Evolutionary conservation across 2,113 vertebrate species (phyloP).

Genomic region (Ameiurus melas): DNA sequence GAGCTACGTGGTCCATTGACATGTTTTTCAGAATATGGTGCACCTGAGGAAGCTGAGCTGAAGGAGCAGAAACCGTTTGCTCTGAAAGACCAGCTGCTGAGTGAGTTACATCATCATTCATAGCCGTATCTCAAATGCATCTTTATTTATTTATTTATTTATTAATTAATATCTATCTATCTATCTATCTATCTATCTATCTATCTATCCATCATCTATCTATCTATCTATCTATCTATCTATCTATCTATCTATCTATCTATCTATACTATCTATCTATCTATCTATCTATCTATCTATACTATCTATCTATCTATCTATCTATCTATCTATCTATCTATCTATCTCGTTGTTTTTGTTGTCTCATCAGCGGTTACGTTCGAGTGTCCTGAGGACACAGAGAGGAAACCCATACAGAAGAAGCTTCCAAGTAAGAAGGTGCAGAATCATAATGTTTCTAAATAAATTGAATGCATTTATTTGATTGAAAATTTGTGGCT

Average conservation of each 20-base stretch:
- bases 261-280: background rate
- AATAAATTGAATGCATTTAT: background rate
- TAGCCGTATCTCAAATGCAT: background rate
- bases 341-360: background rate
- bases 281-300: background rate
- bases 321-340: background rate
- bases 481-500: background rate
- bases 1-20: background rate
- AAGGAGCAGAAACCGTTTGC: conserved; percentile 73
- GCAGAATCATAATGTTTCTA: background rate
- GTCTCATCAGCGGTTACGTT: conserved; percentile 78
- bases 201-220: background rate
- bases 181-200: background rate
- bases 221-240: background rate
- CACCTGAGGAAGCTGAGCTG: conserved; percentile 87
- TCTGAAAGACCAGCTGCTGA: conserved; percentile 88
- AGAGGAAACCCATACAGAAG: conserved; percentile 78
- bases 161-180: background rate
- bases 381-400: conserved; percentile 77
- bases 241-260: background rate
- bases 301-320: background rate
- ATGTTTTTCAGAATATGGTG: conserved; percentile 80
- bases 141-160: too few species aligned
- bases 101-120: conserved; percentile 70
- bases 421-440: conserved; percentile 85